Evolutionary conservation across 2,888 invertebrate genomes (phyloP).

Genomic region (Melinopterus prodromus): DNA sequence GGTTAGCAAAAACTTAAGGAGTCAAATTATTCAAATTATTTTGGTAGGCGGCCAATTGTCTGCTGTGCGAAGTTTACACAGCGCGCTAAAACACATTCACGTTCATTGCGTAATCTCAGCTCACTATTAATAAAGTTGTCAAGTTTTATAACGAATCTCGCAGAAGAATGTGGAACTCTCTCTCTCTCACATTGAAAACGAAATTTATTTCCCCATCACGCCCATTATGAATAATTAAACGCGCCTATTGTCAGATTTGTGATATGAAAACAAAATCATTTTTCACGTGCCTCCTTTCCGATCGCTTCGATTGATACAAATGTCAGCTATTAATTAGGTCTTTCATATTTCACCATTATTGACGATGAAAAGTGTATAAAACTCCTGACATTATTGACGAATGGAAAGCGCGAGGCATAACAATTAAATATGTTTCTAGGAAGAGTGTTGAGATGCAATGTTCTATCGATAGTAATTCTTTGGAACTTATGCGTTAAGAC

Average conservation of each 20-base stretch:
- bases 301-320: neutral
- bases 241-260: neutral
- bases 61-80: neutral
- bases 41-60: neutral
- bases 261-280: neutral
- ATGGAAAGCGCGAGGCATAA: neutral
- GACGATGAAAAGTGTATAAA: neutral
- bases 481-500: neutral
- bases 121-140: neutral
- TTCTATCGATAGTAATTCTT: neutral
- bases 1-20: neutral
- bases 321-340: neutral
- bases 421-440: neutral
- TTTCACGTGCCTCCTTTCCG: neutral
- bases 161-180: neutral
- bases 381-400: neutral
- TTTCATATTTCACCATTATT: neutral
- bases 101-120: neutral
- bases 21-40: neutral
- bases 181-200: neutral
- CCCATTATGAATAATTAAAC: slow-evolving; percentile 4
- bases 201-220: slow-evolving; percentile 4
- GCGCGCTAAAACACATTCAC: neutral
- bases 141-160: slow-evolving; percentile 4
- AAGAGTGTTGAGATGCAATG: neutral